These are phyloP conservation scores for Sycophaga agraensis DNA, from an alignment of 1,140 invertebrate genomes.

Conservation along the genomic window DNA sequence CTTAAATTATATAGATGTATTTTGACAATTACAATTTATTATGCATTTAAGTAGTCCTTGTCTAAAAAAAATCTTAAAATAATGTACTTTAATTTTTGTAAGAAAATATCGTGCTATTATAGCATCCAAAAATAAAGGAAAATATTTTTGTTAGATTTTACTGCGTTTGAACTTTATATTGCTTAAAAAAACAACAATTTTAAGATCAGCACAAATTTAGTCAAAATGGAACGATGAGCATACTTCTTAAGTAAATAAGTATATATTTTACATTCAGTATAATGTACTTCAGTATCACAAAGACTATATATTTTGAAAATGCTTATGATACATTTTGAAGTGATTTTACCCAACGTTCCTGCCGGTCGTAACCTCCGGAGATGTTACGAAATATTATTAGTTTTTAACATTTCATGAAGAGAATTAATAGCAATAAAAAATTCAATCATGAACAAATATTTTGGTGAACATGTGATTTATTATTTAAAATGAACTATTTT, in stretches of 20 bases:
- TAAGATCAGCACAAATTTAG: not conserved
- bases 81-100: constrained; percentile 12
- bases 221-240: constrained; percentile 13
- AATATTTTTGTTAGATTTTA: constrained; percentile 10
- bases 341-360: constrained; percentile 20
- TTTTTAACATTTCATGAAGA: constrained; percentile 7
- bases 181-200: not conserved
- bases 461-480: not conserved
- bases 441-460: not conserved
- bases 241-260: constrained; percentile 14
- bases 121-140: constrained; percentile 15
- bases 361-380: not conserved
- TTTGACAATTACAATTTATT: not conserved
- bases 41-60: constrained; percentile 24
- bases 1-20: constrained; percentile 13
- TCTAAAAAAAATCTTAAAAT: not conserved
- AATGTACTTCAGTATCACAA: not conserved
- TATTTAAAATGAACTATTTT: not conserved
- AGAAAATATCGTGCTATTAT: constrained; percentile 6
- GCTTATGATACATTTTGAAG: constrained; percentile 18
- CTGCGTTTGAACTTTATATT: constrained; percentile 3
- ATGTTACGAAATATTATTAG: constrained; percentile 7
- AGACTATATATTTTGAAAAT: not conserved
- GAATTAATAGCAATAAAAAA: constrained; percentile 8
- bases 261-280: constrained; percentile 19